Percentiles rank a stretch among this genome's conserved stretches.
Conservation (phyloP, 2,113 vertebrate species). For the Sebastes schlegelii region DNA sequence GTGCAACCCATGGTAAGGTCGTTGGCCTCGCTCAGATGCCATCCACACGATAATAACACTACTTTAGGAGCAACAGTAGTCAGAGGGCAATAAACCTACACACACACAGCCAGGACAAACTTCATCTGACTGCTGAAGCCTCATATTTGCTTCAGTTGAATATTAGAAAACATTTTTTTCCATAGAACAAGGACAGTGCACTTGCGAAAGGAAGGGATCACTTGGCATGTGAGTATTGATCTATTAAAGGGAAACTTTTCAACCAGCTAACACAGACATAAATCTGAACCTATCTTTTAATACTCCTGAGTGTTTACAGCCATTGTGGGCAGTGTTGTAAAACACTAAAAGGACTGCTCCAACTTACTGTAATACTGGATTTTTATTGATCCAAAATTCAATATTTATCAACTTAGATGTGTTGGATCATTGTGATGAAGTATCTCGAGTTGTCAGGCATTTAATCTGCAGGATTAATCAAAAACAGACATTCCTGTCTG, state of each 20-base stretch:
- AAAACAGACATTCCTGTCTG: too few relatives aligned
- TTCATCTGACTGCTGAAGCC: neutral
- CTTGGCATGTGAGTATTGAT: neutral
- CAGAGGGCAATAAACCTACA: neutral
- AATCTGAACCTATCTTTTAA: neutral
- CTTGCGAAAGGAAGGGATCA: neutral
- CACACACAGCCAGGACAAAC: neutral
- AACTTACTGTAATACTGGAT: too few relatives aligned
- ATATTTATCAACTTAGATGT: neutral
- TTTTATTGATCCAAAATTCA: too few relatives aligned
- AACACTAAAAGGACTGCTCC: neutral
- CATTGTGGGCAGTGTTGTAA: neutral
- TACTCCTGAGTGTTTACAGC: neutral
- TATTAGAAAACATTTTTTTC: too few relatives aligned
- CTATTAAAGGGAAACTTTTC: neutral
- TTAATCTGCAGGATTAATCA: too few relatives aligned
- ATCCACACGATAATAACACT: too few relatives aligned
- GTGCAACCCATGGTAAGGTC: too few relatives aligned
- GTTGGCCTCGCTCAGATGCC: too few relatives aligned
- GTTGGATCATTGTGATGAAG: too few relatives aligned
- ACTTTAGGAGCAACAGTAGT: too few relatives aligned
- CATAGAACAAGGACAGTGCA: neutral
- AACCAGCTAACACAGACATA: neutral
- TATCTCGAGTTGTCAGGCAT: too few relatives aligned
- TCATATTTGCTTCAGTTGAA: neutral